These are phyloP conservation scores for Adrianichthys oophorus DNA, from an alignment of 2,797 vertebrate genomes.

Conservation along the genomic window DNA sequence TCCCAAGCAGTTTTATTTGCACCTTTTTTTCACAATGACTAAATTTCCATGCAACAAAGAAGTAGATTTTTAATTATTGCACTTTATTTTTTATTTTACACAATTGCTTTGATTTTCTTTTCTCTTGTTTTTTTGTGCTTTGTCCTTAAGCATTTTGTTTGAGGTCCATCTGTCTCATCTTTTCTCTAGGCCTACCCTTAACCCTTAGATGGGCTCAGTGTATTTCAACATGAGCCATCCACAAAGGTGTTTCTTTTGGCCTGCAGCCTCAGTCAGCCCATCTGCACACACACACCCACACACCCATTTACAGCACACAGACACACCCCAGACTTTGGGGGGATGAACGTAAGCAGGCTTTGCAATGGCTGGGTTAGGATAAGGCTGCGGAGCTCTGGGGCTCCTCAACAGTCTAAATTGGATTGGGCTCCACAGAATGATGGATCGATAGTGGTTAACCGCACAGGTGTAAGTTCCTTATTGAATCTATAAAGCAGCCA, in stretches of 20 bases:
- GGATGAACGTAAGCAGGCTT: conserved; percentile 76
- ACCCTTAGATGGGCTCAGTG: conserved; percentile 46
- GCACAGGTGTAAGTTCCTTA: conserved; percentile 76
- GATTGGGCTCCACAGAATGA: conserved; percentile 75
- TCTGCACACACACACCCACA: conserved; percentile 31
- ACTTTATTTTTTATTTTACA: conserved; percentile 14
- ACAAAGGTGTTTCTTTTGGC: conserved; percentile 70
- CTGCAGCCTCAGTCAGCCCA: conserved; percentile 51
- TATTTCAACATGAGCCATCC: conserved; percentile 68
- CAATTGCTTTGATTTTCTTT: conserved; percentile 1
- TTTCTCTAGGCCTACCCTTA: conserved; percentile 21
- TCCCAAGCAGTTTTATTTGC: no score
- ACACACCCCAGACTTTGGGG: conserved; percentile 60
- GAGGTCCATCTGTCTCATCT: conserved; percentile 28
- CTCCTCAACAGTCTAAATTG: conserved; percentile 72
- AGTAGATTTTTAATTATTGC: conserved; percentile 16
- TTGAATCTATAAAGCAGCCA: conserved; percentile 73
- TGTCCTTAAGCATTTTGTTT: conserved; percentile 13
- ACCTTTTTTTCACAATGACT: no score
- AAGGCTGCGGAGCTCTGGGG: conserved; percentile 67
- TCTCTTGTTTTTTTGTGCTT: conserved; percentile 13
- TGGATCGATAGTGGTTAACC: conserved; percentile 77
- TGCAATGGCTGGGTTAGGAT: conserved; percentile 72
- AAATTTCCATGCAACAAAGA: conserved; percentile 7
- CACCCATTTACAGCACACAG: conserved; percentile 38